phyloP scores from a whole-genome alignment of 2,113 vertebrate species.

The Naja naja region DNA sequence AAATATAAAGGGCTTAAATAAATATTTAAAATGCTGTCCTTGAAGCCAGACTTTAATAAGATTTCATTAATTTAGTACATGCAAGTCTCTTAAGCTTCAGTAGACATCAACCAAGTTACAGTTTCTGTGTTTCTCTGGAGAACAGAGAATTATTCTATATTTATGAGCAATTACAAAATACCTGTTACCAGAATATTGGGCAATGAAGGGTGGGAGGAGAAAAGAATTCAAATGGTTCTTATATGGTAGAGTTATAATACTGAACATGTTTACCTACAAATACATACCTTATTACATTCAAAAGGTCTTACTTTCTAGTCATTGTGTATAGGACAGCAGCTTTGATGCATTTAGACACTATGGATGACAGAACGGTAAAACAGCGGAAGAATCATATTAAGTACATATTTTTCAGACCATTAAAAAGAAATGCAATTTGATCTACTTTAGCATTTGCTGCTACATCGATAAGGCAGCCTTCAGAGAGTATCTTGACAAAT shows the following conservation, averaged over 20 bases:
- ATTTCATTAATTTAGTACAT: conserved; percentile 5
- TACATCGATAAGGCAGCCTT: neutral
- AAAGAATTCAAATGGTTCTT: neutral
- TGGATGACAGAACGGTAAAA: neutral
- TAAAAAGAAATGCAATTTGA: neutral
- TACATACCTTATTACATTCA: neutral
- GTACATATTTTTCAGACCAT: conserved; percentile 2
- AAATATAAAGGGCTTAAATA: neutral
- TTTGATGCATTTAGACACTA: neutral
- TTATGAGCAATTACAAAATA: neutral
- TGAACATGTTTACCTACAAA: neutral
- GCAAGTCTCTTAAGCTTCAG: neutral
- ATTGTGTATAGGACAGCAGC: neutral
- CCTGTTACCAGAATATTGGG: conserved; percentile 15
- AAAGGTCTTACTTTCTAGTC: neutral
- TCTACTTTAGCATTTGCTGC: neutral
- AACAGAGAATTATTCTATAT: neutral
- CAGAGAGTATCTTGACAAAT: neutral
- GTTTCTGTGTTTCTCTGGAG: neutral
- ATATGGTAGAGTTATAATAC: neutral
- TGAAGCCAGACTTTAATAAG: neutral
- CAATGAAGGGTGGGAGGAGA: neutral
- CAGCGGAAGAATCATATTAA: conserved; percentile 13
- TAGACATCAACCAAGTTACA: neutral
- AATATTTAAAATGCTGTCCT: neutral